Evolutionary conservation across 2,888 invertebrate species (phyloP).

Genomic region (Neuroscelio doddi): DNA sequence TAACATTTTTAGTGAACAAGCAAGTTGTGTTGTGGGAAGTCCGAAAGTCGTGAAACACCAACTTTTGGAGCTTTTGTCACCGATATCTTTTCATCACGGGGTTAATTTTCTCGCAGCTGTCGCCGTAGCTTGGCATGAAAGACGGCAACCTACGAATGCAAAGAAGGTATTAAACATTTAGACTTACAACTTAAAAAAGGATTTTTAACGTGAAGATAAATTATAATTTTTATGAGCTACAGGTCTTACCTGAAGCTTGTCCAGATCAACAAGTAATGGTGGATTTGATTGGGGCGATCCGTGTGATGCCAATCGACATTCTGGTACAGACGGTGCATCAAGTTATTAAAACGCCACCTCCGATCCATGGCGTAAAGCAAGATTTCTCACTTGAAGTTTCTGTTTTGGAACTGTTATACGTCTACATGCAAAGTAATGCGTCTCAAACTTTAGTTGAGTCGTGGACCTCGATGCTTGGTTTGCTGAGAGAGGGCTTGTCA

Average conservation of each 20-base stretch:
- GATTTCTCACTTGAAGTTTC: conserved; percentile 83
- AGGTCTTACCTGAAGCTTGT: conserved; percentile 79
- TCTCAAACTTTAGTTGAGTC: conserved; percentile 83
- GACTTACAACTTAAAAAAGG: neutral
- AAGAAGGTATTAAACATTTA: conserved; percentile 68
- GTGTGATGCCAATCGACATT: conserved; percentile 88
- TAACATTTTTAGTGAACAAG: conserved; percentile 71
- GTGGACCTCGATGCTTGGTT: conserved; percentile 83
- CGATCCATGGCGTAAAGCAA: conserved; percentile 75
- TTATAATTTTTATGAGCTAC: conserved; percentile 45
- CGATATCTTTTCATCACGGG: conserved; percentile 87
- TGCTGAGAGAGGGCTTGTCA: conserved; percentile 83
- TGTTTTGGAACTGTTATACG: conserved; percentile 86
- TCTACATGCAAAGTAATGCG: conserved; percentile 79
- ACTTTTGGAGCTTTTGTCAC: conserved; percentile 86
- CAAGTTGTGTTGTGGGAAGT: conserved; percentile 75
- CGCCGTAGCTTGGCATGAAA: conserved; percentile 89
- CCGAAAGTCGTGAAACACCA: conserved; percentile 83
- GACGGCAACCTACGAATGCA: conserved; percentile 74
- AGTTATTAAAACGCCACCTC: conserved; percentile 85
- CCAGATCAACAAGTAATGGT: conserved; percentile 84
- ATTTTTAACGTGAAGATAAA: conserved; percentile 4
- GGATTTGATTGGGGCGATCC: conserved; percentile 84
- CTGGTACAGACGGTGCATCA: conserved; percentile 87
- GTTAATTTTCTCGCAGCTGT: conserved; percentile 86